phyloP scores from a whole-genome alignment of 2,888 invertebrate species.

The Lacanobia wlatinum region DNA sequence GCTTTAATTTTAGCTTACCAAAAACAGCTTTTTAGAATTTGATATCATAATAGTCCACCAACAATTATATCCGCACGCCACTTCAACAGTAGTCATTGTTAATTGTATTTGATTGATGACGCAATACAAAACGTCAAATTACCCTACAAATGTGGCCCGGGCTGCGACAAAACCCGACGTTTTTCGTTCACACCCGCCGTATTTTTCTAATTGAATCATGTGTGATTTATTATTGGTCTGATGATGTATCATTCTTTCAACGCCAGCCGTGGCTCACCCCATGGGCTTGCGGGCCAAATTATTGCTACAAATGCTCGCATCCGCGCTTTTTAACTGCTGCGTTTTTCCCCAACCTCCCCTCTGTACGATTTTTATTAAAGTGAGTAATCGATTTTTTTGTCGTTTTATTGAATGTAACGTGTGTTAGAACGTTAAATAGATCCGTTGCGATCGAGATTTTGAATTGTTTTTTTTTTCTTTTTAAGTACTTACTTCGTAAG shows the following conservation, averaged over 20 bases:
- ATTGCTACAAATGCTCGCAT: slow-evolving; percentile 89
- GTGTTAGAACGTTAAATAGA: slow-evolving; percentile 69
- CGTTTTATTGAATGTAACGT: slow-evolving; percentile 74
- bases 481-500: not conserved
- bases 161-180: slow-evolving; percentile 84
- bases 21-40: slow-evolving; percentile 37
- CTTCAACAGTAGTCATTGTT: slow-evolving; percentile 75
- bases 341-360: slow-evolving; percentile 79
- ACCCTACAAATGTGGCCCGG: slow-evolving; percentile 81
- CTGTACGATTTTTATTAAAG: slow-evolving; percentile 82
- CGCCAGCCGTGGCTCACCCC: slow-evolving; percentile 88
- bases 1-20: not conserved
- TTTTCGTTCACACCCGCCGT: slow-evolving; percentile 79
- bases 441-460: slow-evolving; percentile 37
- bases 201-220: slow-evolving; percentile 91
- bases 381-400: slow-evolving; percentile 81
- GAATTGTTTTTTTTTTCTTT: slow-evolving; percentile 1
- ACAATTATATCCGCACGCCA: slow-evolving; percentile 49
- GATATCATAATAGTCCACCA: slow-evolving; percentile 48
- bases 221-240: slow-evolving; percentile 91
- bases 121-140: slow-evolving; percentile 88
- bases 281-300: slow-evolving; percentile 87
- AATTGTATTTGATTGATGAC: slow-evolving; percentile 88
- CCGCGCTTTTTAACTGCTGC: slow-evolving; percentile 86
- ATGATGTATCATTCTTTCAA: slow-evolving; percentile 91